Base-by-base conservation (phyloP, 92 coral and sea anemone species). In the Metridium senile region DNA sequence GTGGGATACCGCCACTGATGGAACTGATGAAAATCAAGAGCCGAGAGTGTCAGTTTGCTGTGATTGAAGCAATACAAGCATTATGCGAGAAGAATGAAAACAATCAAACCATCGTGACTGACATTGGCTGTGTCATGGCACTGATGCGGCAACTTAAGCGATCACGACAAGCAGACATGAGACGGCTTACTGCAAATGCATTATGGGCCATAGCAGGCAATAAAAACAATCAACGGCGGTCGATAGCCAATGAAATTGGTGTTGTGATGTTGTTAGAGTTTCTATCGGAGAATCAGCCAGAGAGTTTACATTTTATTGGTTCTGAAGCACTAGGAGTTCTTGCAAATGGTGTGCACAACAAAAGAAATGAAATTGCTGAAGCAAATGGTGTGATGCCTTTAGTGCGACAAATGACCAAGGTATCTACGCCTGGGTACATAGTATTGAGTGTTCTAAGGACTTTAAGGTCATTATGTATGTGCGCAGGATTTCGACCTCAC, bases 161-260 rank as follows among this genome's bases (percentile, higher is more conserved):
- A 9, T 85, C 99, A 9, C 81, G 99, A 26, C 91, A 83, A 51
- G 79, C 90, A 17, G 99, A 92, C 45, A 69, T 88, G 45, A 87
- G 97, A 30, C 86, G 89, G 17, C 58, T 89, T 25, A 86, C 97
- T 63, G 97, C 96, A 21, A 94, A 92, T 33, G 99, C 96, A 26
- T 84, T 96, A 72, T 96, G 99, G 99, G 97, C 99, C 73, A 96
- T 96, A 54, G 97, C 99, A 26, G 99, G 99, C 10, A 82, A 75
- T 29, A 91, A 96, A 63, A 84, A 88, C 58, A 59, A 75, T 9
- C 97, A 85, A 39, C 81, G 89, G 62, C 77, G 94, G 33, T 89
- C 96, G 1, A 84, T 93, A 82, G 93, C 91, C 66, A 93, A 91
- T 79, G 89, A 89, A 78, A 87, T 96, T 73, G 97, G 99, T 20